Evolutionary conservation across 2,113 vertebrate genomes (phyloP), one percentile per base, ranked within the genome.

Genomic region (Amazona vittata): DNA sequence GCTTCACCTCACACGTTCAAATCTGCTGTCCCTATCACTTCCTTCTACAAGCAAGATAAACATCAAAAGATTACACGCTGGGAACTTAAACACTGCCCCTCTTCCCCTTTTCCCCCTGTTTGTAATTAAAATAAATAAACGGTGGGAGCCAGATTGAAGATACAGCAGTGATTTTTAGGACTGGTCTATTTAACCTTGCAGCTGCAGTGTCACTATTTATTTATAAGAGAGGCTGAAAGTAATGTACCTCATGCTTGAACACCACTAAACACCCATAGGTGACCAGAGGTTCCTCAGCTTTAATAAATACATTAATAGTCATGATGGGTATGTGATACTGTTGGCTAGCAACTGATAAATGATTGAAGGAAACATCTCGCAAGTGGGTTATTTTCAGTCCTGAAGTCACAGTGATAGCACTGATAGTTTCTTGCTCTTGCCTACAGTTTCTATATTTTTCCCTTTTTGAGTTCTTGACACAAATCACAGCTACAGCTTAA

Each of bases 401-500:
- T 62, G 49, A 43, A 85, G 7, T 91, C 82, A 47, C 33, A 88
- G 81, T n/a, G 26, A 41, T 70, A 74, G 50, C 43, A 21, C 63
- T 50, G 55, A 5, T 75, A n/a, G 33, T 59, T 59, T 59, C 3
- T 67, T 78, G 20, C 53, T 68, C 47, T 69, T 82, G 63, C 79
- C 52, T 44, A 55, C 75, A 70, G 26, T 76, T 46, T 83, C 86
- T 83, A 2, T 87, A 44, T 73, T 86, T 84, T 71, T 91, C 65
- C 22, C 73, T 70, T 70, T 75, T 31, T 68, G 29, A 65, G 33
- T 68, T 63, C 41, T 62, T 76, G 43, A 83, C 86, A 82, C 39
- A 74, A 87, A 64, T 84, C 84, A 87, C 59, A 89, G 70, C 65
- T 89, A 65, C 89, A 82, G 11, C 35, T 78, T 81, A 70, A 76